Conservation (phyloP, 1,140 invertebrate genomes). For the Mya arenaria region DNA sequence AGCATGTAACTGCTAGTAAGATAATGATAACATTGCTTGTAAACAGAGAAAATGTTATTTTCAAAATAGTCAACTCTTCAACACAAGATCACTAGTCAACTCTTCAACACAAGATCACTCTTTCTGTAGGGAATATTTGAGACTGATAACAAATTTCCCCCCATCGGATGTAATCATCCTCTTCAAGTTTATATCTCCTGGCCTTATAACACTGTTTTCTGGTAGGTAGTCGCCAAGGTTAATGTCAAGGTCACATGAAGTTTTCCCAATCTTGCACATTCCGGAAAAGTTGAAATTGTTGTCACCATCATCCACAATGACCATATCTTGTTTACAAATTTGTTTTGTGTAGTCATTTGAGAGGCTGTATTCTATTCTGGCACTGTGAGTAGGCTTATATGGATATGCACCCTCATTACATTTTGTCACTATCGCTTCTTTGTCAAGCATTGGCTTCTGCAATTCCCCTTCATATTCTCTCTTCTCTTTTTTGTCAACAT, state of each 20-base stretch:
- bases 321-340: constrained; percentile 4
- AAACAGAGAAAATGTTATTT: no score
- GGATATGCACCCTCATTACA: no score
- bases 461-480: no score
- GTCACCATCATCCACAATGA: constrained; percentile 2
- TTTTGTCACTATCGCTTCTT: no score
- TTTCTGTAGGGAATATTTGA: constrained; percentile 17
- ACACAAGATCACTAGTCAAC: no score
- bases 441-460: no score
- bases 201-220: constrained; percentile 22
- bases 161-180: constrained; percentile 34
- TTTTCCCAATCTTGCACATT: background rate
- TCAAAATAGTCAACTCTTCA: no score
- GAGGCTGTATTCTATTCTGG: constrained; percentile 18
- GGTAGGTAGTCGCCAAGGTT: constrained; percentile 40
- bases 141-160: constrained; percentile 23
- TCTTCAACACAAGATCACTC: no score
- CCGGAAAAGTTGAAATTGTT: constrained; percentile 10
- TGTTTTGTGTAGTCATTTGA: constrained; percentile 10
- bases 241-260: constrained; percentile 27
- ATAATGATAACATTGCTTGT: no score
- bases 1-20: no score
- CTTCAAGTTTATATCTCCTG: constrained; percentile 22
- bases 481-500: no score
- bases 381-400: background rate